Base-by-base conservation (phyloP, 1,140 invertebrate genomes). In the Anthonomus grandis region DNA sequence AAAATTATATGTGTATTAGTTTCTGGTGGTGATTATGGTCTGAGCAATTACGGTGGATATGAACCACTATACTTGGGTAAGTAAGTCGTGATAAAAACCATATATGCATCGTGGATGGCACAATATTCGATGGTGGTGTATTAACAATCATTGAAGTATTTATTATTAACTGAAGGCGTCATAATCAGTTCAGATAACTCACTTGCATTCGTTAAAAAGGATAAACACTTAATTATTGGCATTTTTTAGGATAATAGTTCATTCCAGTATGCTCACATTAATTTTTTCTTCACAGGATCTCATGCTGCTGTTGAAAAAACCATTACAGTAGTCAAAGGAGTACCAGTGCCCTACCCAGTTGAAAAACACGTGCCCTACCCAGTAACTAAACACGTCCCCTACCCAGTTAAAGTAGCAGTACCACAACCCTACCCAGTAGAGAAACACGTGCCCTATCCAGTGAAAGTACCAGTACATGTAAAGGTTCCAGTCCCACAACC, bases 361-460 rank as follows among this genome's bases (percentile, higher is more conserved):
- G 82, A 84, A 52, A 81, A 74, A 62, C 80, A 76, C 50, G 74
- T 85, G n/a, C 82, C 82, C n/a, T 82, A 83, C 66, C 78, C 80
- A 22, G 68, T 73, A 25, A 63, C 76, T 63, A 81, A 80, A 68
- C 76, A 76, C 42, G 73, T 79, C 21, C 74, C 81, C 8, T 78
- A 79, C 44, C 74, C 71, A 19, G 74, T 75, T 4, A 73, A 74
- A 59, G 74, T 74, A 37, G 54, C 71, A 62, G 78, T 82, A 60
- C 81, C 81, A 31, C 79, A 83, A 15, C 83, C 79, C 18, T 78
- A 79, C 65, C 77, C 80, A 46, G 83, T 84, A 44, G 77, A 81
- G 25, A 80, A 82, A 44, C 75, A 72, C 18, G 76, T 81, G 75
- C 79, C 78, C 75, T 31, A 75, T 77, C 17, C 79, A 76, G 59